Conservation (phyloP, 2,113 vertebrate genomes). For the Catharus fuscescens region DNA sequence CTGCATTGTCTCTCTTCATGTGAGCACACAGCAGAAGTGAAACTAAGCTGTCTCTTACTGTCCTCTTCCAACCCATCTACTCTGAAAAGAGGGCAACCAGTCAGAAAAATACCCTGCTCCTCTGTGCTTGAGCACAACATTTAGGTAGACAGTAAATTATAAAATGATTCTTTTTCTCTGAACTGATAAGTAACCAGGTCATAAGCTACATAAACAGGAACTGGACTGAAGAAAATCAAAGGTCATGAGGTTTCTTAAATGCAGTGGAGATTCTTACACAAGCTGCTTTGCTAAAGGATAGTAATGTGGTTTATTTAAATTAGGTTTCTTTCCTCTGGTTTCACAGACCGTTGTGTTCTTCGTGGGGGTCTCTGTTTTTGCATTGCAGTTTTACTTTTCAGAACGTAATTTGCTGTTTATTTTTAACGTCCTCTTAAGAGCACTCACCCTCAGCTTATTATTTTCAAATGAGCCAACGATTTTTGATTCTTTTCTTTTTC, state of each 20-base stretch:
- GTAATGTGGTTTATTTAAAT: not conserved
- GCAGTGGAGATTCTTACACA: not conserved
- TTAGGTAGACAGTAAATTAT: not conserved
- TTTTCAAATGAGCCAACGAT: not conserved
- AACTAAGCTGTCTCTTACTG: not conserved
- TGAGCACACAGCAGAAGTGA: not conserved
- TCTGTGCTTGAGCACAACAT: not conserved
- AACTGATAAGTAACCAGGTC: not conserved
- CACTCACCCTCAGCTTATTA: not conserved
- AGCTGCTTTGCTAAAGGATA: not conserved
- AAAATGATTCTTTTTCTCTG: not conserved
- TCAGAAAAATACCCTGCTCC: not conserved
- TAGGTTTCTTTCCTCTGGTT: not conserved
- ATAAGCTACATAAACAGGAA: conserved; percentile 1
- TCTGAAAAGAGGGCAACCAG: not conserved
- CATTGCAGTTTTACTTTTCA: not conserved
- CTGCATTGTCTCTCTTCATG: not conserved
- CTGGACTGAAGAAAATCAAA: conserved; percentile 5
- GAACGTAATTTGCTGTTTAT: not conserved
- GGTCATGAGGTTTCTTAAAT: not conserved
- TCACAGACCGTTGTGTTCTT: not conserved
- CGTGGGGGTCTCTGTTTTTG: not conserved
- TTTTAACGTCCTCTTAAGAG: not conserved
- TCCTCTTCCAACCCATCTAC: not conserved
- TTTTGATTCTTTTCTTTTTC: not conserved